These are phyloP conservation scores for Bovichtus diacanthus DNA, from an alignment of 2,797 vertebrate species.

Conservation along the genomic window DNA sequence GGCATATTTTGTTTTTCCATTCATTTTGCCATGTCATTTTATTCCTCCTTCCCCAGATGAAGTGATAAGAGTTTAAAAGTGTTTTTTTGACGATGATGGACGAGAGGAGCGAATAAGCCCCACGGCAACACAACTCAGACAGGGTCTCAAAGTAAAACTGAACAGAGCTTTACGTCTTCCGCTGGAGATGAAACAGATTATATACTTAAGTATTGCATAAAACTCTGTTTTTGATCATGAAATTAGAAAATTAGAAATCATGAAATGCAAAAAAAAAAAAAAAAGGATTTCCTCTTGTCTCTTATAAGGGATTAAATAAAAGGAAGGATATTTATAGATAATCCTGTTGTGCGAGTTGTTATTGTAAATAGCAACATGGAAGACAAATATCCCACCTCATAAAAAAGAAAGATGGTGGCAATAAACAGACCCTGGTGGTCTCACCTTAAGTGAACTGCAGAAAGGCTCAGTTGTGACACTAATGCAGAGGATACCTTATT, in stretches of 20 bases:
- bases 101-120: slow-evolving; percentile 51
- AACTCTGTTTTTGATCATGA: slow-evolving; percentile 24
- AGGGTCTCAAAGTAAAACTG: slow-evolving; percentile 43
- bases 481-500: not conserved
- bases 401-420: slow-evolving; percentile 9
- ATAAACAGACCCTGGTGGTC: not conserved
- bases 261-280: slow-evolving; percentile 2
- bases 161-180: slow-evolving; percentile 32
- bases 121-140: slow-evolving; percentile 36
- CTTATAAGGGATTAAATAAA: slow-evolving; percentile 28
- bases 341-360: slow-evolving; percentile 14
- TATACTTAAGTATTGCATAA: slow-evolving; percentile 8
- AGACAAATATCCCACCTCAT: slow-evolving; percentile 13
- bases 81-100: slow-evolving; percentile 65
- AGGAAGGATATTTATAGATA: slow-evolving; percentile 18
- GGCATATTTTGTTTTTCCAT: slow-evolving; percentile 38
- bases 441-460: slow-evolving; percentile 6
- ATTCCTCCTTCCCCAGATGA: slow-evolving; percentile 60
- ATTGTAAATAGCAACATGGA: not conserved
- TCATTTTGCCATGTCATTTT: slow-evolving; percentile 50
- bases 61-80: slow-evolving; percentile 69
- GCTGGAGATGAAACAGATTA: slow-evolving; percentile 39
- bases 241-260: slow-evolving; percentile 20
- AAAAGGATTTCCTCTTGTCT: not conserved
- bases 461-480: not conserved